Percentiles rank a stretch among this genome's conserved stretches.
Evolutionary conservation across 1,140 invertebrate species (phyloP).

Genomic region (Myzus persicae): DNA sequence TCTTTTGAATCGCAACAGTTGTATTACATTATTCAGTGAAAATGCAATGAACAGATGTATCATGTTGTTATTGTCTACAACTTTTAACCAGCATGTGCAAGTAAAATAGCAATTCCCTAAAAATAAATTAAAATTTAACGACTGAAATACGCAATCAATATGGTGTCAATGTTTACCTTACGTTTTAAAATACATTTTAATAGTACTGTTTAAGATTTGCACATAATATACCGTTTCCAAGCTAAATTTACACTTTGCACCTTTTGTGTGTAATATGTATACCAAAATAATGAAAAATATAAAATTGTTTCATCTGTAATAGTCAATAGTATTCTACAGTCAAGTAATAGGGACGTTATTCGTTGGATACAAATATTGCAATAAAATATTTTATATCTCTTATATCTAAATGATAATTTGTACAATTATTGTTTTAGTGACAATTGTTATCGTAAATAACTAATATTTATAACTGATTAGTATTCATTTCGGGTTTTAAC

Average conservation of each 20-base stretch:
- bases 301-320: background rate
- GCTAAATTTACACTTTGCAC: background rate
- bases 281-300: background rate
- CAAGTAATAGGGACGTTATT: background rate
- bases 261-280: background rate
- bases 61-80: background rate
- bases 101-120: background rate
- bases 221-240: background rate
- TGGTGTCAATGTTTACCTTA: background rate
- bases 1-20: no score
- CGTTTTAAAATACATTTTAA: conserved; percentile 13
- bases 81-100: background rate
- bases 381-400: background rate
- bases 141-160: background rate
- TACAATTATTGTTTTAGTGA: background rate
- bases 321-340: background rate
- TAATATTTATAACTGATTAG: background rate
- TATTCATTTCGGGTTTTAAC: background rate
- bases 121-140: background rate
- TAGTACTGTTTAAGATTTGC: background rate
- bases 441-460: background rate
- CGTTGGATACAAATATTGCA: background rate
- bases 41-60: background rate
- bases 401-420: background rate
- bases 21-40: background rate